These are phyloP conservation scores for Cervus canadensis DNA, from an alignment of 2,113 vertebrate species.

Conservation along the genomic window DNA sequence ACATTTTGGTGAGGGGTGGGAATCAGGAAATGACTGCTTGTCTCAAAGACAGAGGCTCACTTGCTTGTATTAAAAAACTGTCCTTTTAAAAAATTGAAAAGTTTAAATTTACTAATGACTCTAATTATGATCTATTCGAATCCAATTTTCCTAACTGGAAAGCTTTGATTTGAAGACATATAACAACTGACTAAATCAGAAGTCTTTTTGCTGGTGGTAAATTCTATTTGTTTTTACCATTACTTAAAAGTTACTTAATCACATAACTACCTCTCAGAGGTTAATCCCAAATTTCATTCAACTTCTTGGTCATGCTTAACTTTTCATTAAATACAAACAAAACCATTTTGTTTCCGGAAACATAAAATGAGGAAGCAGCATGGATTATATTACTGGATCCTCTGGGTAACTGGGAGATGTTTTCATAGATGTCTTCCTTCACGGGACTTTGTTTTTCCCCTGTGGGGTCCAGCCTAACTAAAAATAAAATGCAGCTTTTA, in stretches of 20 bases:
- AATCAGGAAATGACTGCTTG: conserved; percentile 25
- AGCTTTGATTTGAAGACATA: conserved; percentile 7
- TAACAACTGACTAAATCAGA: conserved; percentile 31
- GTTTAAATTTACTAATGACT: conserved; percentile 10
- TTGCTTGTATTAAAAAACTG: neutral
- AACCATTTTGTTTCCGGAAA: conserved; percentile 70
- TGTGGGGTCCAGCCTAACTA: neutral
- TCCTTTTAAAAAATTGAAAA: neutral
- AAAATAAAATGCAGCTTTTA: conserved; percentile 13
- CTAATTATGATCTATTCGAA: conserved; percentile 36
- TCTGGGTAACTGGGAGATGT: conserved; percentile 49
- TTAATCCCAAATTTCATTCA: conserved; percentile 61
- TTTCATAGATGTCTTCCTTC: conserved; percentile 61
- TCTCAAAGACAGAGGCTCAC: conserved; percentile 16
- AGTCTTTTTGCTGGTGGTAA: conserved; percentile 37
- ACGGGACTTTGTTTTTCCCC: no score
- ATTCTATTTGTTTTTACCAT: neutral
- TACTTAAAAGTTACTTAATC: conserved; percentile 72
- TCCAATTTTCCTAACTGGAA: conserved; percentile 32
- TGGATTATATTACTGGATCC: conserved; percentile 40
- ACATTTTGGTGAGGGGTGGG: conserved; percentile 27
- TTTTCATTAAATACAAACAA: conserved; percentile 74
- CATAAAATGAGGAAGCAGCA: conserved; percentile 69
- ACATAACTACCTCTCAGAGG: conserved; percentile 65
- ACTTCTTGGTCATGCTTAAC: conserved; percentile 72